Percentiles rank a stretch among this genome's conserved stretches.
Evolutionary conservation across 1,140 invertebrate species (phyloP).

Genomic region (Psix sp.): DNA sequence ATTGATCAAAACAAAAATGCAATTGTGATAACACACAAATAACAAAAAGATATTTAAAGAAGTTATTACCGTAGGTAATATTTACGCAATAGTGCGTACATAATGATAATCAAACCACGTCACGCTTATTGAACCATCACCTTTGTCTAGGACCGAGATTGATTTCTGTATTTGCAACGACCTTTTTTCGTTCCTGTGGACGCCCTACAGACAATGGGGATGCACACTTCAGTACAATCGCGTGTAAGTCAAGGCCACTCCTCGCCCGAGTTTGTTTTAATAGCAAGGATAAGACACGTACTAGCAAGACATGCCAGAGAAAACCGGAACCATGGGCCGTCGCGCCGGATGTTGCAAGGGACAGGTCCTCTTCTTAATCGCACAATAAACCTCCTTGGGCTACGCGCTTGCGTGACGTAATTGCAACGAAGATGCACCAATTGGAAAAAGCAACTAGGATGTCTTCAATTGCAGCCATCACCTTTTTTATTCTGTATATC

Average conservation of each 20-base stretch:
- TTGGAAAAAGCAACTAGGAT: slow-evolving; percentile 10
- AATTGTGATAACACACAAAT: no score
- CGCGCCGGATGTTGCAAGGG: slow-evolving; percentile 68
- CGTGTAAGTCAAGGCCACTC: slow-evolving; percentile 46
- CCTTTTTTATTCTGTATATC: no score
- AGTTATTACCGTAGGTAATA: no score
- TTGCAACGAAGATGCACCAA: slow-evolving; percentile 10
- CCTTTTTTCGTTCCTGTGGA: slow-evolving; percentile 6
- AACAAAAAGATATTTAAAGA: no score
- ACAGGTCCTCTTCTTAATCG: slow-evolving; percentile 55
- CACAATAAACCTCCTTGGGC: slow-evolving; percentile 58
- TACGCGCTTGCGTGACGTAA: slow-evolving; percentile 16
- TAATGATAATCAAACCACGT: no score
- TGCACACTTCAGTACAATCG: slow-evolving; percentile 22
- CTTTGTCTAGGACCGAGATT: no score
- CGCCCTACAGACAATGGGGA: slow-evolving; percentile 6
- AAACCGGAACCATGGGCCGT: slow-evolving; percentile 69
- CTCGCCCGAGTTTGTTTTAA: slow-evolving; percentile 32
- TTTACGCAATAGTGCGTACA: no score
- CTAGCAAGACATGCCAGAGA: slow-evolving; percentile 43
- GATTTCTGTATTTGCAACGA: slow-evolving; percentile 11
- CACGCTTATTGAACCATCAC: no score
- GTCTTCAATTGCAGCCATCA: not conserved
- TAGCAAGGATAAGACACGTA: slow-evolving; percentile 34
- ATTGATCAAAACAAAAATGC: no score